Evolutionary conservation across 2,797 vertebrate genomes (phyloP).

Genomic region (Enteromius fasciolatus): DNA sequence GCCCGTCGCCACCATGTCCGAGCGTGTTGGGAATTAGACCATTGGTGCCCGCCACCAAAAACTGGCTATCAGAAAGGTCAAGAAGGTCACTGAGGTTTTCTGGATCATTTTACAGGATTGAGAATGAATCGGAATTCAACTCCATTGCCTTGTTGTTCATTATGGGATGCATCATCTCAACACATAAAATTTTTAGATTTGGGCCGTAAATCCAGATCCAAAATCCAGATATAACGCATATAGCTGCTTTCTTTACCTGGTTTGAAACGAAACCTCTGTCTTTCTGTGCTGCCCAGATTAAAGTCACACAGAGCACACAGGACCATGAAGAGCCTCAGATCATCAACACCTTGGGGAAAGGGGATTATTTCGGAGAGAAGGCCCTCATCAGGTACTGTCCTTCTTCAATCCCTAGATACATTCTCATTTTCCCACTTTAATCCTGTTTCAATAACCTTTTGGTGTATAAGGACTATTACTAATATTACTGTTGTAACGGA

Average conservation of each 20-base stretch:
- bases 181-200: background rate
- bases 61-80: conserved; percentile 60
- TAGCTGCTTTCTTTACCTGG: background rate
- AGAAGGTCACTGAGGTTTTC: conserved; percentile 48
- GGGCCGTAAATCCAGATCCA: background rate
- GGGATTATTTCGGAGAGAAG: conserved; percentile 95
- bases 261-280: conserved; percentile 23
- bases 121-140: conserved; percentile 20
- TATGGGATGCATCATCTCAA: background rate
- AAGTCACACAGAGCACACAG: conserved; percentile 88
- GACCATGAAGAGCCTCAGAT: conserved; percentile 80
- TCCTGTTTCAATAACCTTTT: background rate
- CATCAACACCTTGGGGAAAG: conserved; percentile 89
- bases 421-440: conserved; percentile 23
- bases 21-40: conserved; percentile 59
- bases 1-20: conserved; percentile 56
- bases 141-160: conserved; percentile 13
- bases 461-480: background rate
- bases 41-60: conserved; percentile 62
- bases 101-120: conserved; percentile 52
- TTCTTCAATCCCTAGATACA: conserved; percentile 16
- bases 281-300: conserved; percentile 76
- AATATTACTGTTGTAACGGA: background rate
- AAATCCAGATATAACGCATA: background rate
- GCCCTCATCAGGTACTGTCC: conserved; percentile 87